A percentile compares a stretch with the other conserved stretches of the same genome.
Evolutionary conservation across 2,797 vertebrate genomes (phyloP).

Genomic region (Oreochromis mossambicus): DNA sequence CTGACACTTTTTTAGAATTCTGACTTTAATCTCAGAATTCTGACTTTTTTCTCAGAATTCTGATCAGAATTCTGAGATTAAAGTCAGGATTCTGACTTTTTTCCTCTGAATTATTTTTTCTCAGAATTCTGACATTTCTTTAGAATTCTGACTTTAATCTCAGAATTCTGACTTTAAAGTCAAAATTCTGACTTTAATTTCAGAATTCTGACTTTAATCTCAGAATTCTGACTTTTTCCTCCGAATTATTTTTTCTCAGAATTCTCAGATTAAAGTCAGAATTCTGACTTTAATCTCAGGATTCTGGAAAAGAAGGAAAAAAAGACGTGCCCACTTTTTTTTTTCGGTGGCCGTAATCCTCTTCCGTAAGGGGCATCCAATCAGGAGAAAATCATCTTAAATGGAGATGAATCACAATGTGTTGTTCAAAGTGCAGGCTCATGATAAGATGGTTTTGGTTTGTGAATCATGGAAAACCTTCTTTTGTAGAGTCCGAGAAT

Average conservation of each 20-base stretch:
- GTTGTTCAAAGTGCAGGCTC: accelerated
- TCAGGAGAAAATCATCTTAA: neutral
- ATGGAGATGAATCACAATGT: neutral
- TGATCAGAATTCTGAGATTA: no score
- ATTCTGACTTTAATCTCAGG: neutral
- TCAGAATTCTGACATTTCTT: no score
- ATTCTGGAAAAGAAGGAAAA: neutral
- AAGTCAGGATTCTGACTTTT: no score
- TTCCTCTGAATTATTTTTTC: no score
- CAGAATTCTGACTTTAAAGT: no score
- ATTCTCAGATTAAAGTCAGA: neutral
- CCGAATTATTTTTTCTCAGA: accelerated
- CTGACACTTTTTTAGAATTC: neutral
- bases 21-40: neutral
- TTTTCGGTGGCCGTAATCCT: neutral
- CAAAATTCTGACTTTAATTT: no score
- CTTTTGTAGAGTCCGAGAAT: accelerated
- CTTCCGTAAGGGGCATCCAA: neutral
- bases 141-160: neutral
- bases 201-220: no score
- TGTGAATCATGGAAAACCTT: neutral
- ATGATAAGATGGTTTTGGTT: neutral
- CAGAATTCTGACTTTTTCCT: no score
- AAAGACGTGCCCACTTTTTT: neutral
- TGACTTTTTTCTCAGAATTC: neutral